A percentile compares a stretch with the other conserved stretches of the same genome.
These are phyloP conservation scores for Pemphigus obesinymphae DNA, from an alignment of 1,140 invertebrate genomes.

Conservation along the genomic window DNA sequence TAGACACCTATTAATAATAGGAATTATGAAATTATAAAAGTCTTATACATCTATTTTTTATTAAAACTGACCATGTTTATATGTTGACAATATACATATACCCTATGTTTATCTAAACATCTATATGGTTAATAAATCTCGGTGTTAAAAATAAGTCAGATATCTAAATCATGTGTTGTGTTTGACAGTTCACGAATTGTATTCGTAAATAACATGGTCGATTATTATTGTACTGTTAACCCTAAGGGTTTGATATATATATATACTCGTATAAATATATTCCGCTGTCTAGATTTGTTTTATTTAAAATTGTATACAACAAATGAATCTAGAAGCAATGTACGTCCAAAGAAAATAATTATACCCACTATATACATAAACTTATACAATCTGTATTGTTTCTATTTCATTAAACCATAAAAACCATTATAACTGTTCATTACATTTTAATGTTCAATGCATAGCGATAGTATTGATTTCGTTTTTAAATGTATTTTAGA, in stretches of 20 bases:
- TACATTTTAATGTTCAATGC: background rate
- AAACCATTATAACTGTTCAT: background rate
- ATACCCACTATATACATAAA: too few species aligned
- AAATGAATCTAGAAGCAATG: background rate
- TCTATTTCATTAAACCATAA: background rate
- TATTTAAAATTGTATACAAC: background rate
- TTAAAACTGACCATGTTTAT: background rate
- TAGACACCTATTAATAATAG: too few species aligned
- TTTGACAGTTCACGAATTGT: conserved; percentile 10
- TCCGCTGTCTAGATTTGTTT: background rate
- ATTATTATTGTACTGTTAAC: background rate
- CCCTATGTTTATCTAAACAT: background rate
- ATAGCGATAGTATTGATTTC: too few species aligned
- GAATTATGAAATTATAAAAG: too few species aligned
- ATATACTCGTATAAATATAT: background rate
- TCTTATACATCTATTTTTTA: background rate
- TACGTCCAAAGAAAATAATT: background rate
- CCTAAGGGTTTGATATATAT: background rate
- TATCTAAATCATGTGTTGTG: background rate
- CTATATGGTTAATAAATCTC: background rate
- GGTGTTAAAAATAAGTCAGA: conserved; percentile 9
- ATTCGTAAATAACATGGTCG: conserved; percentile 1
- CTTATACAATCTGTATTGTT: too few species aligned
- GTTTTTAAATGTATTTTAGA: too few species aligned
- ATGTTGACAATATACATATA: background rate